These are phyloP conservation scores for Pecten maximus DNA, from an alignment of 2,888 invertebrate species.

Conservation along the genomic window DNA sequence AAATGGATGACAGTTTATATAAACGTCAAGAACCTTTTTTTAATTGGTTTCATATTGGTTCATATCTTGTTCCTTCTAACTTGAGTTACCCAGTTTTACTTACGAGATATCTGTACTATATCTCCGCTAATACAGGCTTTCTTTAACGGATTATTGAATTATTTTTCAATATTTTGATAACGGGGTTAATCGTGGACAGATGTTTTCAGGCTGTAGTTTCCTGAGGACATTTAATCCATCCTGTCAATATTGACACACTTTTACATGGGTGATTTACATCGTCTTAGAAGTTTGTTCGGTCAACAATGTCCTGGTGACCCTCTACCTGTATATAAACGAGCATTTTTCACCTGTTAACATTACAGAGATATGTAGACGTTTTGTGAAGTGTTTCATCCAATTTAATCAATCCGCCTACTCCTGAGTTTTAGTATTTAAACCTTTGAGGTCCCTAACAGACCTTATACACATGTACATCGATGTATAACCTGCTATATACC, in stretches of 20 bases:
- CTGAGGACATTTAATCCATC: neutral
- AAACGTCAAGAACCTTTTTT: too few species aligned
- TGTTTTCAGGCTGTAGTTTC: neutral
- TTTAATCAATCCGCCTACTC: neutral
- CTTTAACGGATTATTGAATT: neutral
- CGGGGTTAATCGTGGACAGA: neutral
- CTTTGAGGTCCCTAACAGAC: neutral
- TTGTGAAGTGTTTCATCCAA: neutral
- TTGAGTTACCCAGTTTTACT: too few species aligned
- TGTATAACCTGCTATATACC: too few species aligned
- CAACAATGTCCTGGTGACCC: neutral
- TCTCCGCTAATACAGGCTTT: neutral
- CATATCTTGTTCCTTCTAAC: too few species aligned
- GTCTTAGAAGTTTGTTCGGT: neutral
- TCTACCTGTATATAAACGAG: neutral
- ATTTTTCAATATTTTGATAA: constrained; percentile 19
- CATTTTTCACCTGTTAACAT: neutral
- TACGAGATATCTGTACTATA: too few species aligned
- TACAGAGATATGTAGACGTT: neutral
- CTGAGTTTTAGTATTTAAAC: neutral
- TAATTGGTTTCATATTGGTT: too few species aligned
- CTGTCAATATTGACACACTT: neutral
- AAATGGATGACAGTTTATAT: too few species aligned
- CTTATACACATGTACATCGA: neutral
- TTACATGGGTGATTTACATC: neutral